A percentile compares a stretch with the other conserved stretches of the same genome.
These are phyloP conservation scores for Coenonympha arcania DNA, from an alignment of 2,888 invertebrate species.

Conservation along the genomic window DNA sequence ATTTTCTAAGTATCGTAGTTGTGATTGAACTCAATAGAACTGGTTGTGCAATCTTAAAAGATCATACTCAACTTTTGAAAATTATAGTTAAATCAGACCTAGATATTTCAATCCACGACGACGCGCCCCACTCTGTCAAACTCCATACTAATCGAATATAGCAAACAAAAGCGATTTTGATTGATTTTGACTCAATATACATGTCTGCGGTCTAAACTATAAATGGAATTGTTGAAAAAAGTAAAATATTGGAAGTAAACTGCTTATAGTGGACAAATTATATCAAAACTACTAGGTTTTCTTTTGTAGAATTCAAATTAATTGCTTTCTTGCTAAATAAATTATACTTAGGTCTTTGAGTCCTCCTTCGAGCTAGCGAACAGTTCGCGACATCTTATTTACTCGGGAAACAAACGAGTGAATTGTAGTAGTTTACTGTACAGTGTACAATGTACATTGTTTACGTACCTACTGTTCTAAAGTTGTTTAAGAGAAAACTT, in stretches of 20 bases:
- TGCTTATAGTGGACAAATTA: conserved; percentile 60
- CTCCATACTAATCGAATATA: too few species aligned
- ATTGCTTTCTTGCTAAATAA: conserved; percentile 48
- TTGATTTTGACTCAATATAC: too few species aligned
- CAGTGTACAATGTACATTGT: background rate
- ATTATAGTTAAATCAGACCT: too few species aligned
- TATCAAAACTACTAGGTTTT: conserved; percentile 65
- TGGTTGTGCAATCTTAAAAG: too few species aligned
- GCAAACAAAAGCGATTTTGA: too few species aligned
- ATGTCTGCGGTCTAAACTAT: too few species aligned
- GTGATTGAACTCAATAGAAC: too few species aligned
- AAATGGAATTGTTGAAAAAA: conserved; percentile 64
- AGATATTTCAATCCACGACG: too few species aligned
- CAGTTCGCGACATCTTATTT: conserved; percentile 20
- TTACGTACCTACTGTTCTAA: background rate
- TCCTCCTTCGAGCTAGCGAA: conserved; percentile 14
- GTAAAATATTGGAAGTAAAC: conserved; percentile 50
- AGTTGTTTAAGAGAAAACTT: background rate
- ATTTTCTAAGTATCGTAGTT: too few species aligned
- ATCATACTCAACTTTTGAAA: too few species aligned
- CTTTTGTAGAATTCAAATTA: conserved; percentile 67
- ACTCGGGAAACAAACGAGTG: conserved; percentile 3
- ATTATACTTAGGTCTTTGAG: conserved; percentile 23
- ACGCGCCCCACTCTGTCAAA: too few species aligned
- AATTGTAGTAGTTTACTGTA: conserved; percentile 1